Percentiles rank a stretch among this genome's conserved stretches.
phyloP scores from a whole-genome alignment of 2,113 vertebrate genomes.

The Steatornis caripensis region DNA sequence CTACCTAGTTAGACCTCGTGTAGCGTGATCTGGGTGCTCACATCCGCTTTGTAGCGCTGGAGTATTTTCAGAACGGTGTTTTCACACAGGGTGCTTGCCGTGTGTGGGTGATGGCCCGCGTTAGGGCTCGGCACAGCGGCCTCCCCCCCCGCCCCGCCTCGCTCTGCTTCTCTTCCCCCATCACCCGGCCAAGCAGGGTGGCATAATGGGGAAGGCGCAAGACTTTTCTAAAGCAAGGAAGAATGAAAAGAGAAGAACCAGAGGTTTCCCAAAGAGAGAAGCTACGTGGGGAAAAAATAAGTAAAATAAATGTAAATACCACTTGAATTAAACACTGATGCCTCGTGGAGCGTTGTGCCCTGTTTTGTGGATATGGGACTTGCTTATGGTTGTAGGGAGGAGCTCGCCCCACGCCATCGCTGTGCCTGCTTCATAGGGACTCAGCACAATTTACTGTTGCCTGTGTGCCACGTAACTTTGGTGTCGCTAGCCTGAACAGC shows the following conservation, averaged over 20 bases:
- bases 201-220: background rate
- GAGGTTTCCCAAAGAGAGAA: background rate
- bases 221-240: background rate
- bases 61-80: accelerated
- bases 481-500: accelerated
- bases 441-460: background rate
- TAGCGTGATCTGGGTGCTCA: background rate
- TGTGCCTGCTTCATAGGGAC: accelerated
- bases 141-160: background rate
- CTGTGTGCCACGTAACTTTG: accelerated
- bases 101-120: accelerated
- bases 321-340: background rate
- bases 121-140: background rate
- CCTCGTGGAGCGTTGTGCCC: background rate
- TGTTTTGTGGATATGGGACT: background rate
- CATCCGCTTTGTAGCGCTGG: accelerated
- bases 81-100: background rate
- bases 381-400: background rate
- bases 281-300: accelerated
- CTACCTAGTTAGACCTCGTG: accelerated
- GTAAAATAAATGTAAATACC: background rate
- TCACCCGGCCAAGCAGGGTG: too few species aligned
- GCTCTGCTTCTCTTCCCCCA: too few species aligned
- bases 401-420: background rate
- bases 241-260: background rate